Conservation (phyloP, 2,797 vertebrate genomes). For the Pelodytes ibericus region DNA sequence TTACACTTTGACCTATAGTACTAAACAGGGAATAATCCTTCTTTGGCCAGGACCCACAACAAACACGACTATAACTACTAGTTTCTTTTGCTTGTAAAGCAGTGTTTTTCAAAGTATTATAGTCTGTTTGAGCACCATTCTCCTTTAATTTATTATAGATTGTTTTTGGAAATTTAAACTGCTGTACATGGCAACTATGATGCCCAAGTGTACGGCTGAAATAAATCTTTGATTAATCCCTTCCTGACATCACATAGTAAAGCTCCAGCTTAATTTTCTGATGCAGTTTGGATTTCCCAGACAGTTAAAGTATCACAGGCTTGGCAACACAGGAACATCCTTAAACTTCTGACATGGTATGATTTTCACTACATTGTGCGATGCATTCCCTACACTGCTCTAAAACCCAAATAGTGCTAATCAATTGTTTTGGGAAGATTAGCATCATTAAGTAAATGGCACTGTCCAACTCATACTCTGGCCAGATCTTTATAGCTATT, state of each 20-base stretch:
- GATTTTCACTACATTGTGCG: background rate
- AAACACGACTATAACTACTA: conserved; percentile 15
- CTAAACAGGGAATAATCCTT: background rate
- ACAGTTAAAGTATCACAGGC: background rate
- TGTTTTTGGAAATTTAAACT: conserved; percentile 8
- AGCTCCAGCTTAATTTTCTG: conserved; percentile 8
- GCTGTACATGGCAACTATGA: conserved; percentile 11
- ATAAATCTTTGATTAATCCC: conserved; percentile 15
- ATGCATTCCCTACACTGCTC: background rate
- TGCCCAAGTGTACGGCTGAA: background rate
- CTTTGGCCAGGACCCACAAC: background rate
- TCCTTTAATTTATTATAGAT: background rate
- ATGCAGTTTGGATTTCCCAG: background rate
- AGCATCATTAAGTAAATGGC: background rate
- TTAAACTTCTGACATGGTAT: conserved; percentile 10
- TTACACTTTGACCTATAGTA: background rate
- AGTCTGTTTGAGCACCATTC: background rate
- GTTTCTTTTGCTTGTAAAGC: background rate
- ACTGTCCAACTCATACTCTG: background rate
- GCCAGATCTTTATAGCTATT: no score
- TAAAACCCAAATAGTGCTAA: background rate
- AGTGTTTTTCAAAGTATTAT: background rate
- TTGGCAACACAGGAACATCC: conserved; percentile 3
- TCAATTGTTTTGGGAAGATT: background rate
- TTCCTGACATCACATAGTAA: conserved; percentile 5